Conservation (phyloP, 2,113 vertebrate genomes). For the Suncus etruscus region DNA sequence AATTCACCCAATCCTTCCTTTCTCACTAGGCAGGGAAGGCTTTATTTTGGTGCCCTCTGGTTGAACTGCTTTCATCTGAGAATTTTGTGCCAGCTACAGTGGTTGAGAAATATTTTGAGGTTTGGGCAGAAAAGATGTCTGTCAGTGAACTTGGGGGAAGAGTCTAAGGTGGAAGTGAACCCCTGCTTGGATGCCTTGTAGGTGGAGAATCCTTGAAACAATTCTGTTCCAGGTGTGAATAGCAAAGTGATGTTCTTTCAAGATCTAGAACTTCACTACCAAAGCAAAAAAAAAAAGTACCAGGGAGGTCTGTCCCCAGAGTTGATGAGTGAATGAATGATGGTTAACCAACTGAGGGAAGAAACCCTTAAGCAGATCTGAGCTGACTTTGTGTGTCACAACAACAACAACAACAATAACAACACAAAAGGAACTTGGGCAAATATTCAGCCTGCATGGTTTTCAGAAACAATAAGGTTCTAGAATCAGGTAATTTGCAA, state of each 20-base stretch:
- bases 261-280: not conserved
- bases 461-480: too few relatives aligned
- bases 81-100: not conserved
- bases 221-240: not conserved
- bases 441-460: not conserved
- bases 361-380: too few relatives aligned
- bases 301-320: not conserved
- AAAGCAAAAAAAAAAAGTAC: too few relatives aligned
- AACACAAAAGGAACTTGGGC: not conserved
- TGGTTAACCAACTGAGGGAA: too few relatives aligned
- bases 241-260: not conserved
- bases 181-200: not conserved
- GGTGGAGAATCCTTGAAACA: not conserved
- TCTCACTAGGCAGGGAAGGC: constrained; percentile 19
- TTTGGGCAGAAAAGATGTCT: not conserved
- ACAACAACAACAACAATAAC: too few relatives aligned
- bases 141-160: not conserved
- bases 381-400: not conserved
- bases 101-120: not conserved
- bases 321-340: too few relatives aligned
- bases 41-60: not conserved
- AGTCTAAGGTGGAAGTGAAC: not conserved
- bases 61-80: constrained; percentile 49
- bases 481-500: too few relatives aligned
- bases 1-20: not conserved